phyloP scores from a whole-genome alignment of 2,113 vertebrate species.

The Octodon degus region DNA sequence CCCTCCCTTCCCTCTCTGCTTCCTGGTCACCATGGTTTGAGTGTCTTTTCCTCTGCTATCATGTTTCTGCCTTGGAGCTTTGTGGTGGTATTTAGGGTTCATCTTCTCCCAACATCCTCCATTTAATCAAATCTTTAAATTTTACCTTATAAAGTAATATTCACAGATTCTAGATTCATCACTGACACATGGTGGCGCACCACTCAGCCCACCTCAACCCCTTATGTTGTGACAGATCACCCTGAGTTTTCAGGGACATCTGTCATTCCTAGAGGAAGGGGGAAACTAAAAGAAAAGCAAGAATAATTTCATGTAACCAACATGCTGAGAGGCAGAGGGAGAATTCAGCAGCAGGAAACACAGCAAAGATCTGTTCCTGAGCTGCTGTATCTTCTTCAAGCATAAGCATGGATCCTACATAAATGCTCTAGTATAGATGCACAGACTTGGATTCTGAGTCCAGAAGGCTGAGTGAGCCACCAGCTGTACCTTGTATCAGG shows the following conservation, averaged over 20 bases:
- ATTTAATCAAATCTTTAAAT: not conserved
- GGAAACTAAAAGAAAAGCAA: not conserved
- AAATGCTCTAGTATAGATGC: not conserved
- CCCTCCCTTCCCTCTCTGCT: not conserved
- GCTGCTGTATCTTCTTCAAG: not conserved
- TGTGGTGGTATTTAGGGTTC: not conserved
- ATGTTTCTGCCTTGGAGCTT: not conserved
- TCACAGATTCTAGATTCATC: not conserved
- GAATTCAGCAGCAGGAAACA: not conserved
- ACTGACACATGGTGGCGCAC: not conserved
- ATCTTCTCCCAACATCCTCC: not conserved
- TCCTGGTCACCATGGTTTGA: not conserved
- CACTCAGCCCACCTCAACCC: not conserved
- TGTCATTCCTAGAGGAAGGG: not conserved
- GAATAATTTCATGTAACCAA: not conserved
- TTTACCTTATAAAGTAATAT: not conserved
- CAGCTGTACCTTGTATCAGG: not conserved
- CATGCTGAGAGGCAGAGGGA: not conserved
- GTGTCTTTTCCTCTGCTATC: not conserved
- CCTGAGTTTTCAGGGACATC: not conserved
- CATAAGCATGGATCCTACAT: not conserved
- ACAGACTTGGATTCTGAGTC: not conserved
- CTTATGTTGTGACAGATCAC: not conserved
- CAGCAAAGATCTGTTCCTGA: not conserved
- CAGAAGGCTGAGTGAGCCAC: not conserved